Conservation (phyloP, 1,140 invertebrate genomes). For the Anastrepha ludens region DNA sequence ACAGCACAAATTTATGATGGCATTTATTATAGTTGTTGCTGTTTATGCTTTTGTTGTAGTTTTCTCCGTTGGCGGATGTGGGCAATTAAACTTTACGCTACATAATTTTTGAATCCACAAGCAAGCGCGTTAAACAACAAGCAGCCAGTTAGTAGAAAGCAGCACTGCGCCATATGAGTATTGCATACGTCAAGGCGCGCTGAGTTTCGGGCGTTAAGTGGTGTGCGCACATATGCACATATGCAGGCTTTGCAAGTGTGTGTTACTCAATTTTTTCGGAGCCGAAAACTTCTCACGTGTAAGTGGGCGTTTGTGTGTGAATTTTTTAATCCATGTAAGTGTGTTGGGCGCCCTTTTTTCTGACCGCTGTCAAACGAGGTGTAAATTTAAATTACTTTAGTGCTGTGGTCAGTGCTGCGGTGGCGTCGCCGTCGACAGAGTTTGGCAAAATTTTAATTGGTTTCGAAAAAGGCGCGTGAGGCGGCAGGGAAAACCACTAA, state of each 20-base stretch:
- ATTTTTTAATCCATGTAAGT: not conserved
- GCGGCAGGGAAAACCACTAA: not conserved
- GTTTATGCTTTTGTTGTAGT: not conserved
- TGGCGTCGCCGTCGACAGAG: not conserved
- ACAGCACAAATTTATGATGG: not conserved
- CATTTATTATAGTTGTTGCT: not conserved
- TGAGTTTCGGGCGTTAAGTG: not conserved
- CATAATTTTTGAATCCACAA: constrained; percentile 33
- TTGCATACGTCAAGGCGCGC: constrained; percentile 6
- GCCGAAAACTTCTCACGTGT: not conserved
- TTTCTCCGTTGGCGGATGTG: not conserved
- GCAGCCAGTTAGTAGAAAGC: not conserved
- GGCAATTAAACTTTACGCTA: constrained; percentile 46
- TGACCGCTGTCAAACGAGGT: not conserved
- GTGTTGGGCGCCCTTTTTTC: not conserved
- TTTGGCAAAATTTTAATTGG: constrained; percentile 26
- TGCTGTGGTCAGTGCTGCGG: not conserved
- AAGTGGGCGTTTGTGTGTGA: not conserved
- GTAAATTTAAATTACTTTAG: constrained; percentile 25
- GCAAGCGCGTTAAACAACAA: not conserved
- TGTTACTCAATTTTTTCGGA: not conserved
- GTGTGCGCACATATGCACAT: not conserved
- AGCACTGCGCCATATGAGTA: not conserved
- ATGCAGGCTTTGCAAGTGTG: not conserved
- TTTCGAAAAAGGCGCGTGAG: not conserved